A percentile compares a stretch with the other conserved stretches of the same genome.
phyloP scores from a whole-genome alignment of 2,797 vertebrate species.

The Chloroceryle inda region DNA sequence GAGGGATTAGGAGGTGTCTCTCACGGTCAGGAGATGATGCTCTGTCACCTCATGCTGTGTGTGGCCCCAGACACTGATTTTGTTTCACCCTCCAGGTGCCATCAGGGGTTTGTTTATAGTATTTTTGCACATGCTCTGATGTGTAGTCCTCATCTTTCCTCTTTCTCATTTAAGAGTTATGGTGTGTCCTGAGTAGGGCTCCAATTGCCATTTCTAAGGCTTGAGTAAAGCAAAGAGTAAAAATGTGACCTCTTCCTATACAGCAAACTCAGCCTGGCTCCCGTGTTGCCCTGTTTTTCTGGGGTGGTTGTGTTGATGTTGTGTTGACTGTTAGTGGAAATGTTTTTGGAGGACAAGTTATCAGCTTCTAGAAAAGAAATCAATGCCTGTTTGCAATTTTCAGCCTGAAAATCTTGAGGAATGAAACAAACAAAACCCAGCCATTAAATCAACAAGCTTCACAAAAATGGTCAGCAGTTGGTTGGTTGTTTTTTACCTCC shows the following conservation, averaged over 20 bases:
- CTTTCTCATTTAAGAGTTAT: background rate
- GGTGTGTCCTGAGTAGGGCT: background rate
- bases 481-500: background rate
- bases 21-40: background rate
- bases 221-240: background rate
- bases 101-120: background rate
- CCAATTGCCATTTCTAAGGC: background rate
- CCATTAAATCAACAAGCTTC: background rate
- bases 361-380: background rate
- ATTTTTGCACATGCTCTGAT: background rate
- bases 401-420: background rate
- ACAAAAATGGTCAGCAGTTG: background rate
- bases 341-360: background rate
- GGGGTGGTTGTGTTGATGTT: too few relatives aligned
- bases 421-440: background rate
- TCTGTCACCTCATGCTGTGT: rapidly evolving
- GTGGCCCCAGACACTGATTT: too few relatives aligned
- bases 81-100: background rate
- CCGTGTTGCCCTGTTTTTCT: background rate
- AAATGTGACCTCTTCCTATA: background rate
- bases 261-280: background rate
- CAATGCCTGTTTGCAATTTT: background rate
- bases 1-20: background rate
- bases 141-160: background rate
- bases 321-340: background rate